Conservation (phyloP, 1,140 invertebrate species). For the Phthorimaea operculella region DNA sequence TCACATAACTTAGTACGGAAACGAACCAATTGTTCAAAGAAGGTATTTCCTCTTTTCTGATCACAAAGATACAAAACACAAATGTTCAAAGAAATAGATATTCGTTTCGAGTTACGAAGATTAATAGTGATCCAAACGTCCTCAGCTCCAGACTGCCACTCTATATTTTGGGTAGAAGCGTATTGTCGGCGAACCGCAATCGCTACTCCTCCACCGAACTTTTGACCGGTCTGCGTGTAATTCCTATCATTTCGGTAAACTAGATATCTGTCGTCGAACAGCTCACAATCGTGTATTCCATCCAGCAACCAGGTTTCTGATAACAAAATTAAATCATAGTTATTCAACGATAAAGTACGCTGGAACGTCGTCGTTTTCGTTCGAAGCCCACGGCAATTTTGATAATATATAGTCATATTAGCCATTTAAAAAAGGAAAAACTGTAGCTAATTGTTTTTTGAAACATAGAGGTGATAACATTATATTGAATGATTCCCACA, state of each 20-base stretch:
- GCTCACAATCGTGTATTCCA: constrained; percentile 5
- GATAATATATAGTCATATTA: too few species aligned
- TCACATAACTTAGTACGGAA: not conserved
- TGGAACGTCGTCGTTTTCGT: too few species aligned
- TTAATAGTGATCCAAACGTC: constrained; percentile 10
- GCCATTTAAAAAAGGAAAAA: too few species aligned
- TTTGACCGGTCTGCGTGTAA: constrained; percentile 2
- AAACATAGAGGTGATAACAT: too few species aligned
- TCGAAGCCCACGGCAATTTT: too few species aligned
- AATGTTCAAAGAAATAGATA: not conserved
- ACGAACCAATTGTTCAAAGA: not conserved
- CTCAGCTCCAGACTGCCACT: constrained; percentile 7
- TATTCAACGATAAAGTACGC: too few species aligned
- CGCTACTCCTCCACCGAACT: constrained; percentile 11
- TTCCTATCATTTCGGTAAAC: constrained; percentile 9
- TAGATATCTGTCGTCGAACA: constrained; percentile 12
- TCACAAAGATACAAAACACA: not conserved
- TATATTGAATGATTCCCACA: too few species aligned
- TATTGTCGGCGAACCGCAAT: constrained; percentile 8
- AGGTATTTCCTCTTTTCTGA: not conserved
- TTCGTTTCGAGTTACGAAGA: not conserved
- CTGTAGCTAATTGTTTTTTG: too few species aligned
- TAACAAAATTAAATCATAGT: constrained; percentile 12
- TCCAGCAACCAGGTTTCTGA: constrained; percentile 16
- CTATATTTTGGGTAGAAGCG: not conserved